These are phyloP conservation scores for Cosmia trapezina DNA, from an alignment of 2,888 invertebrate genomes.

Conservation along the genomic window DNA sequence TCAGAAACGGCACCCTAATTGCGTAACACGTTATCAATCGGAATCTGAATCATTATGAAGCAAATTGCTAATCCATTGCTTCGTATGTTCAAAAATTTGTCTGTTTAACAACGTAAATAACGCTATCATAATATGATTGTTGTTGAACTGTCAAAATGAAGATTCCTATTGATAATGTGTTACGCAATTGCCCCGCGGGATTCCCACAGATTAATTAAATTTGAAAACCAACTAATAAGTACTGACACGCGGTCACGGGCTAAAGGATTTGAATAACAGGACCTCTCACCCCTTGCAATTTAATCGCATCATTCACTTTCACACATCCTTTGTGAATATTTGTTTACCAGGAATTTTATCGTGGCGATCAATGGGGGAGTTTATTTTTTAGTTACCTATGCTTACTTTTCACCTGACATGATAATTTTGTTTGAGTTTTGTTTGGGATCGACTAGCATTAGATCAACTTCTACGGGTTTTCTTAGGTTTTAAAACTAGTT, in stretches of 20 bases:
- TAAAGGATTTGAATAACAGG: not conserved
- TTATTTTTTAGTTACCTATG: not conserved
- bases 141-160: too few species aligned
- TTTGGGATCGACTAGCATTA: not conserved
- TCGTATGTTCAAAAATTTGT: too few species aligned
- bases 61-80: too few species aligned
- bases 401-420: not conserved
- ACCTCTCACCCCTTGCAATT: not conserved
- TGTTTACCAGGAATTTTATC: constrained; percentile 11
- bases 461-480: not conserved
- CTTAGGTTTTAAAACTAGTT: not conserved
- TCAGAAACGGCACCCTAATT: not conserved
- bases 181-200: too few species aligned
- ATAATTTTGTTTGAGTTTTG: too few species aligned
- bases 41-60: too few species aligned
- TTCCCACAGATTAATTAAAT: not conserved
- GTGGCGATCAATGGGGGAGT: not conserved
- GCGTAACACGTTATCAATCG: too few species aligned
- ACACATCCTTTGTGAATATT: constrained; percentile 10
- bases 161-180: too few species aligned
- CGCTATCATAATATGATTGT: too few species aligned
- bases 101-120: too few species aligned
- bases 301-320: not conserved
- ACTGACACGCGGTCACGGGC: not conserved
- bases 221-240: not conserved